Conservation (phyloP, 2,797 vertebrate species). For the Cyclura pinguis region DNA sequence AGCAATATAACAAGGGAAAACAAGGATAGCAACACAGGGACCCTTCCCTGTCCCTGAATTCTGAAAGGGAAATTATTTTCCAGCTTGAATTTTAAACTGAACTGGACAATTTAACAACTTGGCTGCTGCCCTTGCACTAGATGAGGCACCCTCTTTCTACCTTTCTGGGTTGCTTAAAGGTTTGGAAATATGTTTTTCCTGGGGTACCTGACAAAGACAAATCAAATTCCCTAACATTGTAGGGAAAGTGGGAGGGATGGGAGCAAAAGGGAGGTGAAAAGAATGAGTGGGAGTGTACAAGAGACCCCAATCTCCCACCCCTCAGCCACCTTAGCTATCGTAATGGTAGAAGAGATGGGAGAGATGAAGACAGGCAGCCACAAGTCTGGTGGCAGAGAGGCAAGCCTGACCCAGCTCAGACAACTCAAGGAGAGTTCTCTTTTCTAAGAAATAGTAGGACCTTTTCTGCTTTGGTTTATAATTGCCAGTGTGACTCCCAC, state of each 20-base stretch:
- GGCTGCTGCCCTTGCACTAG: too few relatives aligned
- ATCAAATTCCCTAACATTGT: background rate
- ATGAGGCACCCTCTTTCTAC: background rate
- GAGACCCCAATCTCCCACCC: too few relatives aligned
- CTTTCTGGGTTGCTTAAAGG: background rate
- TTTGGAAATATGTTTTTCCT: background rate
- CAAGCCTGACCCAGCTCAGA: background rate
- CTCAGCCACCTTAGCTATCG: background rate
- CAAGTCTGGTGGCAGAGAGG: background rate
- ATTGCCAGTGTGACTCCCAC: background rate
- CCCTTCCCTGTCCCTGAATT: background rate
- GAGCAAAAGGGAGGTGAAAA: background rate
- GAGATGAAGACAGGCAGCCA: background rate
- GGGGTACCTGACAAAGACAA: background rate
- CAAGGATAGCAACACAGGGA: background rate
- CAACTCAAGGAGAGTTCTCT: background rate
- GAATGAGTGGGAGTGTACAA: background rate
- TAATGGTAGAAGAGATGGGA: background rate
- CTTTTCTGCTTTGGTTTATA: background rate
- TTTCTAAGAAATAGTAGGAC: background rate
- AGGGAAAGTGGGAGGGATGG: background rate
- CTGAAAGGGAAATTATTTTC: background rate
- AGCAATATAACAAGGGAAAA: background rate
- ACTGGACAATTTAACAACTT: too few relatives aligned
- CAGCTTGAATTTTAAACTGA: background rate